Base-by-base conservation (phyloP, 2,888 invertebrate genomes). In the Crocallis elinguaria region DNA sequence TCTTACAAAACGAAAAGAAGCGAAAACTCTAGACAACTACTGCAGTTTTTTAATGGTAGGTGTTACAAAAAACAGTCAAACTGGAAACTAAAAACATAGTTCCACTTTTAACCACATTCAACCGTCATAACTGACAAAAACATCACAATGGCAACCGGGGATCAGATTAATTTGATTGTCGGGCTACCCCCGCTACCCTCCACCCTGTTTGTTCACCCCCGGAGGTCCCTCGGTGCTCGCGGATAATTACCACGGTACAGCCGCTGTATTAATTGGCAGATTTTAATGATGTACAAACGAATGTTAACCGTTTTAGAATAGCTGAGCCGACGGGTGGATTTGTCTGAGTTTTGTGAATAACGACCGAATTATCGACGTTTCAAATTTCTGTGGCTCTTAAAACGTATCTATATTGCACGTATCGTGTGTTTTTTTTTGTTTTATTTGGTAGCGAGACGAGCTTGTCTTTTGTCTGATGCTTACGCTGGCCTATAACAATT, bases 271-370 rank as follows among this genome's bases (percentile, higher is more conserved):
- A 82, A 85, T 85, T 84, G 84, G 77, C 60, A 69, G 73, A 77
- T 82, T 83, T 84, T 86, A 84, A 86, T 85, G 81, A 82, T 79
- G 69, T 75, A 66, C 81, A 84, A 85, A 84, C 79, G 84, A 62
- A 33, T 9, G n/a, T 11, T 17, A 17, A 16, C 38, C n/a, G 19
- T 41, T 46, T 43, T 27, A 9, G 29, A 29, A 13, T 9, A 1
- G n/a, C 6, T 32, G 27, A 13, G 14, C 30, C 13, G 4, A 12
- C 1, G 12, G 14, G 7, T 32, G 13, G 14, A 13, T 13, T 32
- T 32, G n/a, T n/a, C n/a, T 27, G 11, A 27, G 8, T 27, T 27
- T 1, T 27, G 27, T 27, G 9, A 2, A 11, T 27, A 13, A 13
- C 8, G 8, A 25, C 5, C 25, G 25, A 6, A 25, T 19, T 19